Percentiles rank a stretch among this genome's conserved stretches.
phyloP scores from a whole-genome alignment of 2,797 vertebrate genomes.

The Spinibarbus caldwelli region DNA sequence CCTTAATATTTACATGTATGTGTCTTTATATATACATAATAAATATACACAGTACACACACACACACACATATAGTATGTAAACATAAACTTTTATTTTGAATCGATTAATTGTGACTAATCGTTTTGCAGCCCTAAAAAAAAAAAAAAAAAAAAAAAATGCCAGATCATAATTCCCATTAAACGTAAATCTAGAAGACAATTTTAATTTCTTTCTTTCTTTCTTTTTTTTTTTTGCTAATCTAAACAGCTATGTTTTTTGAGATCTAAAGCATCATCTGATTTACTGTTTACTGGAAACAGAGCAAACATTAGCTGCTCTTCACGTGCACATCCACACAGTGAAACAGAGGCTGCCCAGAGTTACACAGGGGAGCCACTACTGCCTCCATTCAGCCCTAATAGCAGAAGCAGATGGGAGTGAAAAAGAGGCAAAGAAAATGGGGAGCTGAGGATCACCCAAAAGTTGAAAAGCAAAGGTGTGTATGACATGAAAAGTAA shows the following conservation, averaged over 20 bases:
- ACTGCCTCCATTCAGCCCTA: conserved; percentile 15
- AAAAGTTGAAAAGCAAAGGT: background rate
- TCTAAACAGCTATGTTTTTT: background rate
- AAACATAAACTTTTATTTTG: too few species aligned
- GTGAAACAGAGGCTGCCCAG: background rate
- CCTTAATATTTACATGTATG: too few species aligned
- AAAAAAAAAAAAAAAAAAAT: background rate
- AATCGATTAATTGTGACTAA: too few species aligned
- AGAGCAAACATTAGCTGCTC: conserved; percentile 24
- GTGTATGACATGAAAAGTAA: background rate
- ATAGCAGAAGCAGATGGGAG: conserved; percentile 53
- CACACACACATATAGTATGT: too few species aligned
- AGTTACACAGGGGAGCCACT: conserved; percentile 29
- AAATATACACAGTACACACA: too few species aligned
- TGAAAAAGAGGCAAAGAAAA: background rate
- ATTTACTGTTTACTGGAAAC: conserved; percentile 45
- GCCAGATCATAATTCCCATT: background rate
- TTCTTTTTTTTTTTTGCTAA: too few species aligned
- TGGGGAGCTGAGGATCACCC: background rate
- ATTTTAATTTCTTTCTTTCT: background rate
- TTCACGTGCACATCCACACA: background rate
- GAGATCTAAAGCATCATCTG: background rate
- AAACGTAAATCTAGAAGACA: background rate
- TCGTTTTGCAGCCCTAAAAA: too few species aligned
- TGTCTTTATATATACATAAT: too few species aligned